Evolutionary conservation across 2,797 vertebrate species (phyloP), one percentile per base, ranked within the genome.

Genomic region (Hyperoplus lanceolatus): DNA sequence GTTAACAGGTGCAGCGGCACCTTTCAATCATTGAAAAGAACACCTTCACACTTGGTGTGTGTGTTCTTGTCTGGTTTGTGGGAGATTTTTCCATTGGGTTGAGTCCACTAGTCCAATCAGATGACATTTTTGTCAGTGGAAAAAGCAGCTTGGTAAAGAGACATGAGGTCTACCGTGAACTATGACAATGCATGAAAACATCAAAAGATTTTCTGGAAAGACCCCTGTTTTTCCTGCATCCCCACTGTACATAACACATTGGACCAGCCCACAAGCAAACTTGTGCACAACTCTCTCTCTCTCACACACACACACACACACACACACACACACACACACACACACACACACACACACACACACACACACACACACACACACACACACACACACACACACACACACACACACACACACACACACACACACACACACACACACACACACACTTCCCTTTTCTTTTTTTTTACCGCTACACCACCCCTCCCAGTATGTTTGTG

Each of bases 1-100:
- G 83, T 90, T 90, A 92, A 86, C 89, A 83, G 89, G 92, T 92
- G 75, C 88, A 89, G 60, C 71, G 61, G 70, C 75, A 83, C 75
- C 80, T 86, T 88, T 90, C 81, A 91, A 86, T 92, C 84, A 90
- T 80, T 92, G 86, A 91, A 92, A 82, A 87, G 82, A 90, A 86
- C 88, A 90, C 74, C 75, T 85, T 87, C 78, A 84, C 63, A 82
- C 75, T 73, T 46, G 45, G 57, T 58, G 63, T 60, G 77, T 73
- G 64, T 77, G 77, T 79, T 62, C 80, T 77, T 81, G 67, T 42
- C 36, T 67, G 72, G 68, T 81, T 82, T 78, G 11, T 73, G 68
- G 39, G 50, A 84, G 70, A 80, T 71, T 90, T 92, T 91, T 89
- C 90, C 89, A 87, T 61, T 85, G 82, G 67, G 66, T 80, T 12